A percentile compares a stretch with the other conserved stretches of the same genome.
These are phyloP conservation scores for Hylomyscus alleni DNA, from an alignment of 2,797 vertebrate genomes.

Conservation along the genomic window DNA sequence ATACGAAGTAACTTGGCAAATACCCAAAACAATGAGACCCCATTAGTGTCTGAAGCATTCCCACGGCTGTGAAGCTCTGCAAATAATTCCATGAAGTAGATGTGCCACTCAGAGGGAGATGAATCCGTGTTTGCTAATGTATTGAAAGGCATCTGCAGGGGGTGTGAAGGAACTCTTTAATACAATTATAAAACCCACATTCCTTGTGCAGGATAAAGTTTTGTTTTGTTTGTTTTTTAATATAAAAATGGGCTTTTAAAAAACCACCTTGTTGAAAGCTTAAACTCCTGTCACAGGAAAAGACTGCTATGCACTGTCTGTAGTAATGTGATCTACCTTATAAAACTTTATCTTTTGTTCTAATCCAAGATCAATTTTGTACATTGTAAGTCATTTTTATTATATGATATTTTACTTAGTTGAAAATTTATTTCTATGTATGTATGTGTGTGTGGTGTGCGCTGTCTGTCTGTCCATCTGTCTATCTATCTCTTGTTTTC, in stretches of 20 bases:
- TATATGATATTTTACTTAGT: not conserved
- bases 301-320: conserved; percentile 59
- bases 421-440: not conserved
- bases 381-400: conserved; percentile 52
- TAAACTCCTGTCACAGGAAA: conserved; percentile 66
- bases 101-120: conserved; percentile 86
- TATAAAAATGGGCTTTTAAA: conserved; percentile 47
- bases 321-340: conserved; percentile 66
- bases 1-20: not conserved
- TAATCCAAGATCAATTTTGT: conserved; percentile 26
- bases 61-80: conserved; percentile 83
- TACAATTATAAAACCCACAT: conserved; percentile 79
- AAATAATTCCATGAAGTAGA: conserved; percentile 86
- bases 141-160: conserved; percentile 75
- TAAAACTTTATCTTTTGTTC: conserved; percentile 61
- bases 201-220: conserved; percentile 72
- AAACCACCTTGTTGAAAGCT: conserved; percentile 76
- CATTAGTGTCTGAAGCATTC: conserved; percentile 89
- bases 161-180: conserved; percentile 73
- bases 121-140: conserved; percentile 81
- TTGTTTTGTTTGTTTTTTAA: not conserved
- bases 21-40: conserved; percentile 80
- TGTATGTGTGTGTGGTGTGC: no score
- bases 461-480: no score
- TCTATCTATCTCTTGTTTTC: not conserved